A percentile compares a stretch with the other conserved stretches of the same genome.
Evolutionary conservation across 2,797 vertebrate genomes (phyloP).

Genomic region (Alosa sapidissima): DNA sequence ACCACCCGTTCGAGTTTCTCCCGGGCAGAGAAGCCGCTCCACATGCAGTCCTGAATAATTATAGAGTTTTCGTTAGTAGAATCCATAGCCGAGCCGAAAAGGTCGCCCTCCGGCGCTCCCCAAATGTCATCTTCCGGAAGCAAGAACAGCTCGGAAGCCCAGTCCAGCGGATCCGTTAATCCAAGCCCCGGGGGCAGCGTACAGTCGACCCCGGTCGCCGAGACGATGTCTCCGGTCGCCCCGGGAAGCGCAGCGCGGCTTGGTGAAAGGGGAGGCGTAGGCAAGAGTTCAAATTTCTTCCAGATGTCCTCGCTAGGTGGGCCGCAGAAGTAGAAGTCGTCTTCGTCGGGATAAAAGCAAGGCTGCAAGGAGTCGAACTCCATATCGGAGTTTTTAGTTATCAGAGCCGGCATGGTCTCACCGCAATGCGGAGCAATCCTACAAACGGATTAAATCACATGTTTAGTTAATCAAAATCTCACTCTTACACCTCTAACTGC

Average conservation of each 20-base stretch:
- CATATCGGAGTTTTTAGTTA: slow-evolving; percentile 92
- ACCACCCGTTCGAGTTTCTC: slow-evolving; percentile 94
- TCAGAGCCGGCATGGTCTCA: slow-evolving; percentile 86
- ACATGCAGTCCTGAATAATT: slow-evolving; percentile 98
- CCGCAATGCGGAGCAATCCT: slow-evolving; percentile 2
- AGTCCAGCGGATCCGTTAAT: slow-evolving; percentile 83
- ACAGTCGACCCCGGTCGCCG: slow-evolving; percentile 61
- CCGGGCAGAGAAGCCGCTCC: slow-evolving; percentile 94
- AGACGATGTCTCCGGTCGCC: slow-evolving; percentile 80
- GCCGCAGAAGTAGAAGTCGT: slow-evolving; percentile 96
- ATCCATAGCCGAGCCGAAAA: slow-evolving; percentile 82
- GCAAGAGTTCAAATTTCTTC: slow-evolving; percentile 99
- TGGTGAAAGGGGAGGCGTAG: slow-evolving; percentile 91
- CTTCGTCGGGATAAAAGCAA: slow-evolving; percentile 97
- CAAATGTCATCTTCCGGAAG: slow-evolving; percentile 89
- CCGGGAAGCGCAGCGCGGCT: slow-evolving; percentile 87
- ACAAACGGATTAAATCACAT: not conserved
- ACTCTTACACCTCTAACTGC: not conserved
- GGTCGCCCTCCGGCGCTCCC: slow-evolving; percentile 78
- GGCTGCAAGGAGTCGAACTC: slow-evolving; percentile 98
- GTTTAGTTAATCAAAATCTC: not conserved
- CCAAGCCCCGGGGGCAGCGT: slow-evolving; percentile 72
- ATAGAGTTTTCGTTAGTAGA: slow-evolving; percentile 87
- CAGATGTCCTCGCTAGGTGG: slow-evolving; percentile 99
- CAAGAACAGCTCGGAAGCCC: slow-evolving; percentile 88